Percentiles rank a stretch among this genome's conserved stretches.
Evolutionary conservation across 1,140 invertebrate species (phyloP).

Genomic region (Sarcophaga peregrina): DNA sequence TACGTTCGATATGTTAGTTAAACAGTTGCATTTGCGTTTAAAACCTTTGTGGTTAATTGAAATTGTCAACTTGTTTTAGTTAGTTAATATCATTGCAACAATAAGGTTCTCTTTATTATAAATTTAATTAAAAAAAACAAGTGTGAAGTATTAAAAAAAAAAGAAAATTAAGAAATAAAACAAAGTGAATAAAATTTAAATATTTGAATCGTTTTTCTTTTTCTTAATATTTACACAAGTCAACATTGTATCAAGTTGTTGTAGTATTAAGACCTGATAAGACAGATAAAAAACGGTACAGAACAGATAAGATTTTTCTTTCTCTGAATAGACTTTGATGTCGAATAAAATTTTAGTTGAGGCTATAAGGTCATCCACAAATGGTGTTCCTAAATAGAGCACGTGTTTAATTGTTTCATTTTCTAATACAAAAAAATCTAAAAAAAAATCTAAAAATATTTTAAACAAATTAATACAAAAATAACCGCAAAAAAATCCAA

Average conservation of each 20-base stretch:
- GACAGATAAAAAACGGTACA: background rate
- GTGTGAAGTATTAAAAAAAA: no score
- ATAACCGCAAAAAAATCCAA: no score
- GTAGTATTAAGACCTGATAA: background rate
- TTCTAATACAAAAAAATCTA: background rate
- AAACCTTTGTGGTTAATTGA: slow-evolving; percentile 19
- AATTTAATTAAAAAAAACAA: background rate
- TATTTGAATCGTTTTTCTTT: no score
- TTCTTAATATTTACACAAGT: background rate
- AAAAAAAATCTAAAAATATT: background rate
- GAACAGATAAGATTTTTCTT: background rate
- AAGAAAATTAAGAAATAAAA: no score
- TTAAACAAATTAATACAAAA: background rate
- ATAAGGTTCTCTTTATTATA: slow-evolving; percentile 23
- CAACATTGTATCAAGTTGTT: background rate
- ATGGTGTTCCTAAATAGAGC: background rate
- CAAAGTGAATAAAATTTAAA: no score
- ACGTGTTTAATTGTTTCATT: background rate
- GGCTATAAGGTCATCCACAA: background rate
- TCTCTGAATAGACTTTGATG: background rate
- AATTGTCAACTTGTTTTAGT: slow-evolving; percentile 23
- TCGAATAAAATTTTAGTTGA: background rate
- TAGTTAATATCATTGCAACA: background rate
- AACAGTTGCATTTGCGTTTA: background rate
- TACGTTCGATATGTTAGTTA: background rate